phyloP scores from a whole-genome alignment of 2,113 vertebrate species.

The Aegotheles bennettii region DNA sequence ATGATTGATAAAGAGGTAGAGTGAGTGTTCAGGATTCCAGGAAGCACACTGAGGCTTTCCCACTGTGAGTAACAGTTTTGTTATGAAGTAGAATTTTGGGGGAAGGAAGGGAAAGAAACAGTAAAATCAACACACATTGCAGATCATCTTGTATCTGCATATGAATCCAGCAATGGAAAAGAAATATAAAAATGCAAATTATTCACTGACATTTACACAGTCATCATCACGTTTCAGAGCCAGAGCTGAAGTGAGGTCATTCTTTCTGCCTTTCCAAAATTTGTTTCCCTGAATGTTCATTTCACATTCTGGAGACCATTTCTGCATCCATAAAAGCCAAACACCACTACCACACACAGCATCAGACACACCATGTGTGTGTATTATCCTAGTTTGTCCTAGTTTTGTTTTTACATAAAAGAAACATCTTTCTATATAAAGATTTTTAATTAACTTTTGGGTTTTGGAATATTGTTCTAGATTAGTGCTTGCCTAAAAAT shows the following conservation, averaged over 20 bases:
- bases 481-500: neutral
- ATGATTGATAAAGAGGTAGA: neutral
- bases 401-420: neutral
- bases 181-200: neutral
- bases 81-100: neutral
- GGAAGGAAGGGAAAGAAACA: neutral
- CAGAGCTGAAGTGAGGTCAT: neutral
- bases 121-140: neutral
- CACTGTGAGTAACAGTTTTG: neutral
- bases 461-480: neutral
- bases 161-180: neutral
- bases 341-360: neutral
- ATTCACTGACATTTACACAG: neutral
- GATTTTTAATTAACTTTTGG: neutral
- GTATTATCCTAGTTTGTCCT: no score
- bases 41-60: neutral
- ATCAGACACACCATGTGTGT: neutral
- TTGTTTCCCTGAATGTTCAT: neutral
- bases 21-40: neutral
- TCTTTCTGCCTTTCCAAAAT: neutral
- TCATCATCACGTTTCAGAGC: neutral
- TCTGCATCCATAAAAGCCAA: neutral
- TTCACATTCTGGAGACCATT: neutral
- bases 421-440: neutral
- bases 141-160: neutral